Evolutionary conservation across 1,140 invertebrate species (phyloP).

Genomic region (Anadara kagoshimensis): DNA sequence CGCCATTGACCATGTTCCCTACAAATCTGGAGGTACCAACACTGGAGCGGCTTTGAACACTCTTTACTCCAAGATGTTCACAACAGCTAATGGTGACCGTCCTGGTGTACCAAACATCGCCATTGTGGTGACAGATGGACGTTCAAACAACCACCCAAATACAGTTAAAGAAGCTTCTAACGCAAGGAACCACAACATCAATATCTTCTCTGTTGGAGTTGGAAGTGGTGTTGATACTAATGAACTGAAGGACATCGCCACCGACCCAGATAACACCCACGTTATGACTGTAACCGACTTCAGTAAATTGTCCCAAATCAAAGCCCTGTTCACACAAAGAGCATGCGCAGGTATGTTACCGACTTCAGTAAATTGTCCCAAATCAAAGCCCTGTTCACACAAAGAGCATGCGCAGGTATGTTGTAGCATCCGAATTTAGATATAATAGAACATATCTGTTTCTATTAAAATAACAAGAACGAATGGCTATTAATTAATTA

Average conservation of each 20-base stretch:
- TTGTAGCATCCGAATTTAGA: too few relatives aligned
- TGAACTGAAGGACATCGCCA: constrained; percentile 57
- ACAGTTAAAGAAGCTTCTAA: constrained; percentile 42
- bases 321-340: constrained; percentile 42
- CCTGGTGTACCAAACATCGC: constrained; percentile 54
- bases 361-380: constrained; percentile 52
- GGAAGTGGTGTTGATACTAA: constrained; percentile 47
- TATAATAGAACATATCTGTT: too few relatives aligned
- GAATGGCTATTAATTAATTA: too few relatives aligned
- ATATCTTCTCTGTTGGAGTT: constrained; percentile 64
- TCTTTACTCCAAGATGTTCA: constrained; percentile 52
- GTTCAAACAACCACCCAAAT: constrained; percentile 49
- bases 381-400: constrained; percentile 42
- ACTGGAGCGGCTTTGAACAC: constrained; percentile 58
- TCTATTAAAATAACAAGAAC: too few relatives aligned
- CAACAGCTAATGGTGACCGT: constrained; percentile 48
- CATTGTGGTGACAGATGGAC: constrained; percentile 67
- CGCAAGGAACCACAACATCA: constrained; percentile 45
- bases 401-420: constrained; percentile 51
- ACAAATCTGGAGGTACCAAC: constrained; percentile 61
- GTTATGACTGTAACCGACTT: constrained; percentile 52
- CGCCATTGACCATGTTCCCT: constrained; percentile 50
- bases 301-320: constrained; percentile 49
- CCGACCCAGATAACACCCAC: constrained; percentile 51
- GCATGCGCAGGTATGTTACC: constrained; percentile 49